Base-by-base conservation (phyloP, 1,140 invertebrate genomes). In the Drosophila pachea region DNA sequence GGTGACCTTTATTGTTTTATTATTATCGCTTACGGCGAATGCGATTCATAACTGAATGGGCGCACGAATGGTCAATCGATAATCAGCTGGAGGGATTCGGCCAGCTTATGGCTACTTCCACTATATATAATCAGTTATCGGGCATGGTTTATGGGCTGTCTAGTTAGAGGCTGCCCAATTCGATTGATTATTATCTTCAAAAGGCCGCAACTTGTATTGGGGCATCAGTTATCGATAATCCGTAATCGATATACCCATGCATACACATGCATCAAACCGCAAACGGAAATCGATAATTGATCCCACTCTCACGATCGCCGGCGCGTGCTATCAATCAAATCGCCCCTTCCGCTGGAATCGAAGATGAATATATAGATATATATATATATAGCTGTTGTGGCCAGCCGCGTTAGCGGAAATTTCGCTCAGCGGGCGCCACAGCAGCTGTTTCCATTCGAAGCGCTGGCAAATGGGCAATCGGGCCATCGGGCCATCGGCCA, bases 361-460 rank as follows among this genome's bases (percentile, higher is more conserved):
- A 42, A n/a, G 40, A 5, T n/a, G 11, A 42, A 42, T 12, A 40
- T n/a, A 14, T 14, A 14, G 5, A 43, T 12, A 16, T 43, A 43
- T 12, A 43, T 14, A 43, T 43, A 43, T 14, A 42, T n/a, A 40
- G 9, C 5, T 6, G 5, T 6, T 2, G 14, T 12, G 40, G 40
- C 40, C 1, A 40, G 9, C 40, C 0, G 40, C 40, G 7, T 42
- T 42, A 14, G 40, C 40, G 40, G 40, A 16, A 43, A 43, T 43
- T 12, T 14, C 40, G 40, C 40, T 43, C 12, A n/a, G 40, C 40
- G 40, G 14, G n/a, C 12, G 14, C 7, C 12, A 7, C 40, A 14
- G 40, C 40, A 43, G 40, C 40, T 43, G 40, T 12, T 43, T 43
- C 40, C 40, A 43, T 43, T 43, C 40, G n/a, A 43, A 12, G 12